phyloP scores from a whole-genome alignment of 2,888 invertebrate genomes.

The Ptilodon capucinus region DNA sequence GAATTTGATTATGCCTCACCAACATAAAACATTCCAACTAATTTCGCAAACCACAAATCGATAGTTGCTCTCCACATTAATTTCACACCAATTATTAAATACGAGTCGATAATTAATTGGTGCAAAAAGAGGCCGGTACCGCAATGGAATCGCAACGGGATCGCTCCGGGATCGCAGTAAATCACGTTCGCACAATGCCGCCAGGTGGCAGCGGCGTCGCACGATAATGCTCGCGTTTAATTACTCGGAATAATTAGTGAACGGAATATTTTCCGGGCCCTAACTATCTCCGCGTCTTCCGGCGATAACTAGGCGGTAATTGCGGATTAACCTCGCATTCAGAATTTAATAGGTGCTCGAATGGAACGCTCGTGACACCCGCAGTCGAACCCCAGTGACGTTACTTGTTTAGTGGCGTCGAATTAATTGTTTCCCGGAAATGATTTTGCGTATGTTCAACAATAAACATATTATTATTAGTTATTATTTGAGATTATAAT shows the following conservation, averaged over 20 bases:
- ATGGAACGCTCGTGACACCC: constrained; percentile 45
- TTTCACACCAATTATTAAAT: constrained; percentile 78
- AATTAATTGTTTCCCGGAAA: constrained; percentile 70
- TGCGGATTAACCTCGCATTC: constrained; percentile 81
- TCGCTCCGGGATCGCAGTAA: constrained; percentile 78
- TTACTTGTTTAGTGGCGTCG: constrained; percentile 71
- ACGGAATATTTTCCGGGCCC: constrained; percentile 82
- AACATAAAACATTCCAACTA: constrained; percentile 4
- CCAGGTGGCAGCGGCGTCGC: constrained; percentile 80
- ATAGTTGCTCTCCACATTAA: constrained; percentile 69
- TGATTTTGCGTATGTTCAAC: constrained; percentile 42
- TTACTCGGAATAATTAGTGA: constrained; percentile 83
- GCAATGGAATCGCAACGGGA: constrained; percentile 69
- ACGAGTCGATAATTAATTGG: constrained; percentile 80
- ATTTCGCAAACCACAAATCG: constrained; percentile 30
- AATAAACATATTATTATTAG: constrained; percentile 26
- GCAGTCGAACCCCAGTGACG: constrained; percentile 66
- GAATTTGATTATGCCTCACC: not conserved
- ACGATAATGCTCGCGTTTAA: constrained; percentile 81
- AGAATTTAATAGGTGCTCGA: constrained; percentile 78
- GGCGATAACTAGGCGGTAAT: constrained; percentile 82
- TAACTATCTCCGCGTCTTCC: constrained; percentile 82
- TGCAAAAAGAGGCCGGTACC: constrained; percentile 75
- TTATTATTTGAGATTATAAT: constrained; percentile 15
- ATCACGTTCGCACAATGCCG: constrained; percentile 79